A percentile compares a stretch with the other conserved stretches of the same genome.
phyloP scores from a whole-genome alignment of 2,888 invertebrate species.

The Habroteleia sp. region DNA sequence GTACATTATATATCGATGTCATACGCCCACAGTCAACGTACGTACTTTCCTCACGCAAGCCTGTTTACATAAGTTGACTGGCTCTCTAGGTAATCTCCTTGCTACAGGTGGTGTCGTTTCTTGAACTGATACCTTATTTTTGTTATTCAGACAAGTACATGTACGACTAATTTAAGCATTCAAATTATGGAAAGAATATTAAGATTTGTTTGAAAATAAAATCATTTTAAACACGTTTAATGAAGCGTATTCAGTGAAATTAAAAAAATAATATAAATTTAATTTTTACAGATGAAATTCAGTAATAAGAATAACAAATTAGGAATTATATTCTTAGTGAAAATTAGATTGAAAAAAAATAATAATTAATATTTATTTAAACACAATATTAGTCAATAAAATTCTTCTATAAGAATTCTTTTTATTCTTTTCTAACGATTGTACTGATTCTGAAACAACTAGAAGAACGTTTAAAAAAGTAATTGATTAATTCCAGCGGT shows the following conservation, averaged over 20 bases:
- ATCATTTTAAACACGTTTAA: background rate
- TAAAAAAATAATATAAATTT: too few species aligned
- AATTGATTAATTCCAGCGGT: too few species aligned
- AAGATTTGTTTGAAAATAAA: background rate
- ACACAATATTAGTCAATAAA: too few species aligned
- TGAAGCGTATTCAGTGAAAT: background rate
- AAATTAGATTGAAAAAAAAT: too few species aligned
- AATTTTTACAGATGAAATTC: too few species aligned
- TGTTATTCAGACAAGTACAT: constrained; percentile 7
- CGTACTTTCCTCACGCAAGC: constrained; percentile 72
- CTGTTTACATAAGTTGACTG: constrained; percentile 72
- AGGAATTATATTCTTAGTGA: too few species aligned
- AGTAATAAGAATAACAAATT: too few species aligned
- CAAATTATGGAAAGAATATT: constrained; percentile 16
- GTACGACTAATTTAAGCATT: constrained; percentile 32
- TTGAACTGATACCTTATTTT: constrained; percentile 43
- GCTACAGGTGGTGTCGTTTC: constrained; percentile 71
- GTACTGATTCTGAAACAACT: too few species aligned
- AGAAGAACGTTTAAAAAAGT: too few species aligned
- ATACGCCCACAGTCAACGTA: constrained; percentile 67
- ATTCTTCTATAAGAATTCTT: too few species aligned
- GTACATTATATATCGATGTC: constrained; percentile 70
- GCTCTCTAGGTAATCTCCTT: constrained; percentile 62
- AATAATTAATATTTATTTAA: too few species aligned
- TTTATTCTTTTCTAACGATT: too few species aligned